Evolutionary conservation across 2,888 invertebrate species (phyloP).

Genomic region (Drosophila ezoana): DNA sequence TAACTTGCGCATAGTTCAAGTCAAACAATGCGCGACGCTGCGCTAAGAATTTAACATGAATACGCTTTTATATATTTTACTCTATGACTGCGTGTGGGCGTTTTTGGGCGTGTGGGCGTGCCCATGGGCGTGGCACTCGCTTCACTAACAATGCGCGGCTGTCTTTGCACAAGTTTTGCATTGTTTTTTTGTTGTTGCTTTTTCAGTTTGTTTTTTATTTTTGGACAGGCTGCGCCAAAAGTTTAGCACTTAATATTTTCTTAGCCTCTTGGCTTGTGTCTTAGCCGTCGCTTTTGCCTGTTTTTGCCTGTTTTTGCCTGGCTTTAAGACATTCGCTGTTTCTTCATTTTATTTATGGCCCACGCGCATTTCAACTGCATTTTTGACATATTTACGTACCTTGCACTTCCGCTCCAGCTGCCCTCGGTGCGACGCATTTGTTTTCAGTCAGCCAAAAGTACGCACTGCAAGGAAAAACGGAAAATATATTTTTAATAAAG

Average conservation of each 20-base stretch:
- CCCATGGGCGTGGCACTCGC: conserved; percentile 50
- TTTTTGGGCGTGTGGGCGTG: conserved; percentile 3
- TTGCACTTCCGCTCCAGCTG: conserved; percentile 39
- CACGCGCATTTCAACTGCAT: conserved; percentile 49
- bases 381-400: conserved; percentile 70
- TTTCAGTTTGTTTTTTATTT: conserved; percentile 23
- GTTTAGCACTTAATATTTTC: conserved; percentile 69
- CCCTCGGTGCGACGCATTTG: conserved; percentile 10
- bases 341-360: conserved; percentile 59
- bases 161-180: conserved; percentile 54
- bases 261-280: conserved; percentile 23
- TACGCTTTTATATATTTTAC: conserved; percentile 49
- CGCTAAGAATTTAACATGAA: conserved; percentile 67
- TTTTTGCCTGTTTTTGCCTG: conserved; percentile 26
- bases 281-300: conserved; percentile 17
- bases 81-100: conserved; percentile 18
- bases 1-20: conserved; percentile 72
- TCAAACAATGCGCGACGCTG: conserved; percentile 73
- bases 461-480: conserved; percentile 48
- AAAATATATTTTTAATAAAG: conserved; percentile 39
- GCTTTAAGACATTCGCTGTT: conserved; percentile 41
- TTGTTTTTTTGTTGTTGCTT: conserved; percentile 23
- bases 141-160: conserved; percentile 50
- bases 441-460: conserved; percentile 6
- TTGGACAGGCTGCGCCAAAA: conserved; percentile 58